phyloP scores from a whole-genome alignment of 2,797 vertebrate species.

The Gymnothorax javanicus region DNA sequence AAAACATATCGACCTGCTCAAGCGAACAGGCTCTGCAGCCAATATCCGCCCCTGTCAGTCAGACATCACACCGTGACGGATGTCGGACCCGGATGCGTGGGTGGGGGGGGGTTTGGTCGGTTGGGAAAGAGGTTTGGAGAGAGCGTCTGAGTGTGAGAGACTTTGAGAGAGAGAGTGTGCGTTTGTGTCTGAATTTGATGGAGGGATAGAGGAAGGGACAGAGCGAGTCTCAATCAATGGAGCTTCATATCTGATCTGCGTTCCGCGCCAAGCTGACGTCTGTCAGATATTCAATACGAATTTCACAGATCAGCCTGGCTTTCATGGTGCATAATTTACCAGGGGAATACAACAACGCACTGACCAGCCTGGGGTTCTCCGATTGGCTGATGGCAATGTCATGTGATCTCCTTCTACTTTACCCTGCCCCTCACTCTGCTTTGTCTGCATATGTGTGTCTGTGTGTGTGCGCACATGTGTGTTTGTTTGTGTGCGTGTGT shows the following conservation, averaged over 20 bases:
- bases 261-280: slow-evolving; percentile 20
- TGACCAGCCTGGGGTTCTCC: slow-evolving; percentile 42
- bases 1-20: slow-evolving; percentile 33
- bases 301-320: slow-evolving; percentile 44
- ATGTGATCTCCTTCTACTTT: background rate
- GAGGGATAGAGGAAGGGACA: background rate
- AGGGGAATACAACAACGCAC: slow-evolving; percentile 37
- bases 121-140: background rate
- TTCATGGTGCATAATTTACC: slow-evolving; percentile 47
- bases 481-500: too few relatives aligned
- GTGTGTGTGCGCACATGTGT: background rate
- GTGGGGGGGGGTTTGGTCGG: slow-evolving; percentile 10
- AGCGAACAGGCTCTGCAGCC: slow-evolving; percentile 22
- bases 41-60: slow-evolving; percentile 31
- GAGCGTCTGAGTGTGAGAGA: slow-evolving; percentile 18
- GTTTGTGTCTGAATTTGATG: slow-evolving; percentile 20
- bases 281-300: slow-evolving; percentile 45
- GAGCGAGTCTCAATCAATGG: background rate
- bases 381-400: slow-evolving; percentile 38
- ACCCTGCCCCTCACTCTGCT: background rate
- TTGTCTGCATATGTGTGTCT: background rate
- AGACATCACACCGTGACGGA: slow-evolving; percentile 31
- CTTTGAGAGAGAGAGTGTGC: background rate
- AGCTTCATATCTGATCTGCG: slow-evolving; percentile 25
- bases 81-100: slow-evolving; percentile 2